Evolutionary conservation across 2,113 vertebrate genomes (phyloP).

Genomic region (Smithornis capensis): DNA sequence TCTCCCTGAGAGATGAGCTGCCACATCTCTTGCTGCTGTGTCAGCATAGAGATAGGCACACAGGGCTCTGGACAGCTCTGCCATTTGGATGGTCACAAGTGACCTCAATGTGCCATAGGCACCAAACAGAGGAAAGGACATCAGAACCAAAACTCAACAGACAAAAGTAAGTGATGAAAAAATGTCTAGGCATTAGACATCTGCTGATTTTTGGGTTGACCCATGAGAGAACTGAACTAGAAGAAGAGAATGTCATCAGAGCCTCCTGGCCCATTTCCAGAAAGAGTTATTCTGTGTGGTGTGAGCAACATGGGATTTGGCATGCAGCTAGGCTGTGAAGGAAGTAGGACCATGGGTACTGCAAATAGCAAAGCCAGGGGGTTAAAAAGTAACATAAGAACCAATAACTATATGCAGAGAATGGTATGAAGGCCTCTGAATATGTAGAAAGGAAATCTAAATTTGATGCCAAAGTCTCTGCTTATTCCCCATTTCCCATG

Average conservation of each 20-base stretch:
- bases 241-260: background rate
- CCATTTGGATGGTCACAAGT: background rate
- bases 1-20: background rate
- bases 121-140: background rate
- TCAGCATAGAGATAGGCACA: background rate
- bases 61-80: background rate
- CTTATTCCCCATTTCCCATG: background rate
- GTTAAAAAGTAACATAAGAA: background rate
- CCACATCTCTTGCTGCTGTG: background rate
- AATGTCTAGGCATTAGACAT: background rate
- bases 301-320: background rate
- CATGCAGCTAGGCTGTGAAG: background rate
- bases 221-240: background rate
- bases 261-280: background rate
- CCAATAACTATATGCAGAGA: background rate
- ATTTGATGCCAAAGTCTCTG: background rate
- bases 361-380: background rate
- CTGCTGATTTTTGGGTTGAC: background rate
- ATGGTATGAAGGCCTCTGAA: background rate
- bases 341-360: background rate
- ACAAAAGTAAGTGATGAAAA: background rate
- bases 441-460: background rate
- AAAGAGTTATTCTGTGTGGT: background rate
- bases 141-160: background rate
- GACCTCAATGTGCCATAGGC: background rate